These are phyloP conservation scores for Odobenus rosmarus DNA, from an alignment of 2,113 vertebrate species.

Conservation along the genomic window DNA sequence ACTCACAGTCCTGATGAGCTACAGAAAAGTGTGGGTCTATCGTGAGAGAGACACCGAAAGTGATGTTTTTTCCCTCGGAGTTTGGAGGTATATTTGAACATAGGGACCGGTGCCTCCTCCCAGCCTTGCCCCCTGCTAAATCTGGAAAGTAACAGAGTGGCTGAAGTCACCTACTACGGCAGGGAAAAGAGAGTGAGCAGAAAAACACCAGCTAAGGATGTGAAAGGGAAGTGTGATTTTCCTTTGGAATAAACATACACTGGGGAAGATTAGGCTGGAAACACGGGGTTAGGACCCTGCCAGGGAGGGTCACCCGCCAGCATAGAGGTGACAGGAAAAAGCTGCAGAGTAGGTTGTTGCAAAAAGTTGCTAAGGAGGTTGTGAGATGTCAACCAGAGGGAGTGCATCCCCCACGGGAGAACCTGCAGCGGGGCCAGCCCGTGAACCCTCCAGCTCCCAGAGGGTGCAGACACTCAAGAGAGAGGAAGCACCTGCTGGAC, in stretches of 20 bases:
- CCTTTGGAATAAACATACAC: background rate
- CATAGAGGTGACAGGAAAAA: background rate
- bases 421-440: background rate
- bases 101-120: background rate
- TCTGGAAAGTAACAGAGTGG: background rate
- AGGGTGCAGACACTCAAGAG: background rate
- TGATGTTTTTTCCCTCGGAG: background rate
- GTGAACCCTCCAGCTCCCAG: background rate
- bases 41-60: background rate
- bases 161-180: background rate
- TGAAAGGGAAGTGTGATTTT: background rate
- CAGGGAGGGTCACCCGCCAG: background rate
- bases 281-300: background rate
- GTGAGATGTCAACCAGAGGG: background rate
- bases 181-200: background rate
- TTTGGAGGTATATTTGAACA: background rate
- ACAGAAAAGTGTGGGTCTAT: background rate
- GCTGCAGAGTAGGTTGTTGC: background rate
- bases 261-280: background rate
- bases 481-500: background rate
- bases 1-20: background rate
- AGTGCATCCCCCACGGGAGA: background rate
- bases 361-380: background rate
- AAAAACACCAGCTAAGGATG: background rate
- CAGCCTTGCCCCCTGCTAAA: background rate